phyloP scores from a whole-genome alignment of 2,797 vertebrate species.

The Crax fasciolata region DNA sequence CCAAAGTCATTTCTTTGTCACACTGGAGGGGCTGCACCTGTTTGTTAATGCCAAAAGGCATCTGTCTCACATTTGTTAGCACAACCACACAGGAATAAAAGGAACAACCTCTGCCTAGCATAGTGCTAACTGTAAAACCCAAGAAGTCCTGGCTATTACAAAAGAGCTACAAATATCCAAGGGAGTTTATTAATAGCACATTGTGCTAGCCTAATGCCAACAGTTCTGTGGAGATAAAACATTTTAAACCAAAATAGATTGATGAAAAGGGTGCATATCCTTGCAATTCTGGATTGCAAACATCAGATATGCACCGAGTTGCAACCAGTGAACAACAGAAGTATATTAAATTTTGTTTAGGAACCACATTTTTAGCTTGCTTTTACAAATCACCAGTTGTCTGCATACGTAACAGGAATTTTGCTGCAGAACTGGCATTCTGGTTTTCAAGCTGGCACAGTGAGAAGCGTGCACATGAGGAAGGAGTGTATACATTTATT shows the following conservation, averaged over 20 bases:
- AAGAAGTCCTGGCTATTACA: neutral
- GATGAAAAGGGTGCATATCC: neutral
- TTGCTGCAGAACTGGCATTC: neutral
- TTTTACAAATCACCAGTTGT: neutral
- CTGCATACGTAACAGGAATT: neutral
- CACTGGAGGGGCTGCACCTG: neutral
- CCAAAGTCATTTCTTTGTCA: neutral
- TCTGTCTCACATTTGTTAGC: neutral
- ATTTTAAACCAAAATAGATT: neutral
- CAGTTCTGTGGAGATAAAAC: neutral
- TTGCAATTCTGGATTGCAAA: neutral
- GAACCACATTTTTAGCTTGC: neutral
- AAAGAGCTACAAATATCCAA: neutral
- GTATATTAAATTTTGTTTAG: neutral
- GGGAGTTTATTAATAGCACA: neutral
- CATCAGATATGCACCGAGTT: neutral
- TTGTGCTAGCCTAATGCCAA: neutral
- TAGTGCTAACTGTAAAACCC: neutral
- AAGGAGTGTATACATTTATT: slow-evolving; percentile 10
- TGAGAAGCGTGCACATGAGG: neutral
- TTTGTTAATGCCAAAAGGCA: slow-evolving; percentile 12
- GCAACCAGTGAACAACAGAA: neutral
- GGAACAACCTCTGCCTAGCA: neutral
- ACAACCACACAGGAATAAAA: neutral
- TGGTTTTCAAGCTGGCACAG: neutral